A percentile compares a stretch with the other conserved stretches of the same genome.
Evolutionary conservation across 2,113 vertebrate species (phyloP).

Genomic region (Barbus barbus): DNA sequence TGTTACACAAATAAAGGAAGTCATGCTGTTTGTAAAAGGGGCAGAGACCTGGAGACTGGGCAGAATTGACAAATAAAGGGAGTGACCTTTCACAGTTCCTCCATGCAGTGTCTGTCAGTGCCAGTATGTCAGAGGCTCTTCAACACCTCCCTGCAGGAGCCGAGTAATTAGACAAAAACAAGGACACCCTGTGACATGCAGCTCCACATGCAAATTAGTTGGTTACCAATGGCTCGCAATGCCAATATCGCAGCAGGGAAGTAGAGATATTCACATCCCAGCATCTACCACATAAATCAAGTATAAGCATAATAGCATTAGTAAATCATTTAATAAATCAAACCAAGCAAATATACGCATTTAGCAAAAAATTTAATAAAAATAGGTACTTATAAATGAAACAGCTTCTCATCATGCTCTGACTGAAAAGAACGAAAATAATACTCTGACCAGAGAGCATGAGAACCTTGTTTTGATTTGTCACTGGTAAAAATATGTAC

Average conservation of each 20-base stretch:
- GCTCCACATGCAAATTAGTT: slow-evolving; percentile 24
- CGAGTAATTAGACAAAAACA: slow-evolving; percentile 34
- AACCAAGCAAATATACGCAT: neutral
- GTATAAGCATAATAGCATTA: neutral
- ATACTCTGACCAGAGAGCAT: neutral
- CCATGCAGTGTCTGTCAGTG: neutral
- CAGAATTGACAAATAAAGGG: slow-evolving; percentile 13
- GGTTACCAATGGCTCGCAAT: slow-evolving; percentile 3
- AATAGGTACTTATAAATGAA: too few species aligned
- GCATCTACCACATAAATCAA: slow-evolving; percentile 4
- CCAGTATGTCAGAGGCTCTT: neutral
- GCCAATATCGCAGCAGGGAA: slow-evolving; percentile 3
- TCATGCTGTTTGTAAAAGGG: slow-evolving; percentile 15
- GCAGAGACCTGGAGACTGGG: slow-evolving; percentile 25
- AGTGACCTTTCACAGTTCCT: slow-evolving; percentile 22
- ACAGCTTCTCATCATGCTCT: neutral
- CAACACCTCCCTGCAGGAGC: slow-evolving; percentile 25
- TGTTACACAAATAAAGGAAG: slow-evolving; percentile 39
- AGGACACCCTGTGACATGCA: neutral
- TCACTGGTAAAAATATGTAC: neutral
- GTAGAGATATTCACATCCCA: neutral
- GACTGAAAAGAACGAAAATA: neutral
- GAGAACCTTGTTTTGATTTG: slow-evolving; percentile 17
- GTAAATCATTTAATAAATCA: neutral
- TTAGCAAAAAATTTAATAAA: neutral